Evolutionary conservation across 2,888 invertebrate genomes (phyloP).

Genomic region (Thera obeliscata): DNA sequence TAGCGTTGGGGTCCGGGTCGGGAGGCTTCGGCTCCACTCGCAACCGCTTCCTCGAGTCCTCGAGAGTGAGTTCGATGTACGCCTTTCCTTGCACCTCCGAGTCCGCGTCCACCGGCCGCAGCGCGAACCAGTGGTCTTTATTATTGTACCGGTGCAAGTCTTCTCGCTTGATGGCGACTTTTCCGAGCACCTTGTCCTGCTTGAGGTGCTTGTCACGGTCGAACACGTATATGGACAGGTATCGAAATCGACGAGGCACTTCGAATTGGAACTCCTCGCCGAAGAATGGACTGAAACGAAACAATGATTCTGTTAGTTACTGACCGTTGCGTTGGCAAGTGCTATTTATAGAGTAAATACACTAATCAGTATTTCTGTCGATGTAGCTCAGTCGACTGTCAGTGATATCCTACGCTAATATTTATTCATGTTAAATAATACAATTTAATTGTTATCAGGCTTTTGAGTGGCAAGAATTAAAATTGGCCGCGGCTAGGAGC

Average conservation of each 20-base stretch:
- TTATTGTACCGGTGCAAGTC: constrained; percentile 94
- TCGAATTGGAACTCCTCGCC: constrained; percentile 97
- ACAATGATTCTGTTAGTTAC: constrained; percentile 27
- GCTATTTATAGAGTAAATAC: constrained; percentile 10
- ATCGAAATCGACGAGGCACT: constrained; percentile 94
- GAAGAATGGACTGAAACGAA: constrained; percentile 91
- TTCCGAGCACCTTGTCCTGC: constrained; percentile 92
- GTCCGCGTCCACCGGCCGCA: constrained; percentile 93
- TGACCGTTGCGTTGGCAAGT: not conserved
- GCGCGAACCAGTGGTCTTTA: constrained; percentile 96
- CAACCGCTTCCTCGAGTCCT: constrained; percentile 82
- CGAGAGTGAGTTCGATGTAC: constrained; percentile 91
- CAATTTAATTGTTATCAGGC: constrained; percentile 56
- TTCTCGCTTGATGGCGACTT: constrained; percentile 93
- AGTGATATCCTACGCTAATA: constrained; percentile 51
- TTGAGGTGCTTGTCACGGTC: constrained; percentile 93
- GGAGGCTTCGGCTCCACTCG: constrained; percentile 82
- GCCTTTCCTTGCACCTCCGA: constrained; percentile 96
- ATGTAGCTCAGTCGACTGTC: constrained; percentile 46
- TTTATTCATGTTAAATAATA: constrained; percentile 55
- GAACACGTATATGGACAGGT: constrained; percentile 94
- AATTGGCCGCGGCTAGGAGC: constrained; percentile 49
- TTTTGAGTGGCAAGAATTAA: constrained; percentile 56
- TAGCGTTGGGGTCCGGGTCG: constrained; percentile 67
- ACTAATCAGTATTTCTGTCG: constrained; percentile 14